These are phyloP conservation scores for Sarcophaga rosellei DNA, from an alignment of 2,888 invertebrate species.

Conservation along the genomic window DNA sequence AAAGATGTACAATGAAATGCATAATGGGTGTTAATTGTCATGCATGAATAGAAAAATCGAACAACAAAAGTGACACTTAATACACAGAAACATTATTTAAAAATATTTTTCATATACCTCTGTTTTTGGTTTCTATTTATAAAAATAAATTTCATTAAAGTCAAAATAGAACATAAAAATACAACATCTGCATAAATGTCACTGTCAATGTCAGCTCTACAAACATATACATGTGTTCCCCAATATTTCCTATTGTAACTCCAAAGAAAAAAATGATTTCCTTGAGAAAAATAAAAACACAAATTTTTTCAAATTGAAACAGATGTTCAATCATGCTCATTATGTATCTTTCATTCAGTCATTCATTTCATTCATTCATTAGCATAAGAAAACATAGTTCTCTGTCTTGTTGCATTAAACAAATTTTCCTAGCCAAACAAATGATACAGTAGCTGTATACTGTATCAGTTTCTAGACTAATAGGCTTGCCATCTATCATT, in stretches of 20 bases:
- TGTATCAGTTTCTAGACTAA: too few relatives aligned
- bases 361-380: too few relatives aligned
- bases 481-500: too few relatives aligned
- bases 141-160: slow-evolving; percentile 25
- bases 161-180: slow-evolving; percentile 54
- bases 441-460: too few relatives aligned
- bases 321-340: slow-evolving; percentile 14
- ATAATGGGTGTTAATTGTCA: slow-evolving; percentile 55
- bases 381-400: too few relatives aligned
- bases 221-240: background rate
- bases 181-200: slow-evolving; percentile 46
- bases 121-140: background rate
- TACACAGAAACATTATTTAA: background rate
- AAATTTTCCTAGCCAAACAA: too few relatives aligned
- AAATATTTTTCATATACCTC: background rate
- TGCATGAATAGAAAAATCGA: slow-evolving; percentile 22
- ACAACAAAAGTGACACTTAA: slow-evolving; percentile 17
- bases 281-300: background rate
- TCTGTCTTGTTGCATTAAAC: too few relatives aligned
- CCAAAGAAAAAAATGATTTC: background rate
- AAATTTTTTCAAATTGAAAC: background rate
- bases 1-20: slow-evolving; percentile 3
- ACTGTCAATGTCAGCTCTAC: slow-evolving; percentile 19
- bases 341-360: too few relatives aligned
- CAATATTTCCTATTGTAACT: slow-evolving; percentile 25